phyloP scores from a whole-genome alignment of 23 tunicate species.

The Phallusia fumigata region DNA sequence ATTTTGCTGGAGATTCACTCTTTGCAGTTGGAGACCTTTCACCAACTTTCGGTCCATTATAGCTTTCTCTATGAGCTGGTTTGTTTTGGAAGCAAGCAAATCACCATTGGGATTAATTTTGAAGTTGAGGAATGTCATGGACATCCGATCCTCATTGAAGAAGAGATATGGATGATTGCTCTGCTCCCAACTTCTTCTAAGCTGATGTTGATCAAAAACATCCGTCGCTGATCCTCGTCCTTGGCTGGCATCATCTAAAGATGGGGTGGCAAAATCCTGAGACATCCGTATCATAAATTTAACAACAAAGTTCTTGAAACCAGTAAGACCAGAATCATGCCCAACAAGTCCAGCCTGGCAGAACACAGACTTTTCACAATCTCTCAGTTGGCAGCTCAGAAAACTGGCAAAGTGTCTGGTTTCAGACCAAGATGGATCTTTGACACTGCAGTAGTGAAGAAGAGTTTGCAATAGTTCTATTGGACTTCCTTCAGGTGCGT shows the following conservation, averaged over 20 bases:
- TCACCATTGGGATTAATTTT: constrained; percentile 29
- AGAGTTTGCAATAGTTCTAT: constrained; percentile 37
- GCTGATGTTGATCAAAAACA: constrained; percentile 50
- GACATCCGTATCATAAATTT: constrained; percentile 82
- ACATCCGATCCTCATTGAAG: constrained; percentile 56
- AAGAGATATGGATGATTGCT: constrained; percentile 60
- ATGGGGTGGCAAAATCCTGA: constrained; percentile 90
- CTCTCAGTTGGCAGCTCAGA: constrained; percentile 49
- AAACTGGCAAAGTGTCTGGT: constrained; percentile 86
- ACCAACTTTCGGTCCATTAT: constrained; percentile 27
- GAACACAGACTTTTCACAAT: constrained; percentile 74
- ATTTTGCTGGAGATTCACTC: constrained; percentile 43
- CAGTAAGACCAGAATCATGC: constrained; percentile 49
- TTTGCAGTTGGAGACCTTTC: constrained; percentile 44
- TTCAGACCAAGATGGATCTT: constrained; percentile 78
- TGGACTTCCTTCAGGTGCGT: constrained; percentile 39
- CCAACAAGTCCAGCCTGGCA: constrained; percentile 44
- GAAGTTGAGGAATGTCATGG: constrained; percentile 62
- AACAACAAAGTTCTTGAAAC: constrained; percentile 74
- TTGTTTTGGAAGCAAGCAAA: constrained; percentile 47
- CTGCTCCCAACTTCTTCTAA: constrained; percentile 60
- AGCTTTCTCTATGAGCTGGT: constrained; percentile 25
- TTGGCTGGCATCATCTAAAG: constrained; percentile 20
- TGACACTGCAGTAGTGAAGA: constrained; percentile 40
- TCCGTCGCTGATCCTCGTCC: neutral